phyloP scores from a whole-genome alignment of 2,797 vertebrate species.

The Acanthopagrus latus region DNA sequence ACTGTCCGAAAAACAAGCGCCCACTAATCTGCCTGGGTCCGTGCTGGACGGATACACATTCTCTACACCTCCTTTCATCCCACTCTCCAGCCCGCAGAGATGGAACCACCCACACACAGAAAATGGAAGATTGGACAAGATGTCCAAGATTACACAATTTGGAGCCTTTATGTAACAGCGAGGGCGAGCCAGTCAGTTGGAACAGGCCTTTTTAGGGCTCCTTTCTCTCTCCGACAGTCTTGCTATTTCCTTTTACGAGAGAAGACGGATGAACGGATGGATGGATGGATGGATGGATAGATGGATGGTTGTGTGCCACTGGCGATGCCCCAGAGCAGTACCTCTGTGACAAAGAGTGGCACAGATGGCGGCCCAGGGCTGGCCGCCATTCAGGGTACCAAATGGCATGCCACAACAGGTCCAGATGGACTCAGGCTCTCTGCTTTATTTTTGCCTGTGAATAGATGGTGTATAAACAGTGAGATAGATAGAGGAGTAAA shows the following conservation, averaged over 20 bases:
- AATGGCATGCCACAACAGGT: slow-evolving; percentile 76
- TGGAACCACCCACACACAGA: slow-evolving; percentile 54
- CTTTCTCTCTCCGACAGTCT: slow-evolving; percentile 11
- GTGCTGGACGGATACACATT: slow-evolving; percentile 19
- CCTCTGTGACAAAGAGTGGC: slow-evolving; percentile 61
- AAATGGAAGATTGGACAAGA: slow-evolving; percentile 48
- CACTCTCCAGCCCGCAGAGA: slow-evolving; percentile 32
- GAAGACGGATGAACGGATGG: slow-evolving; percentile 15
- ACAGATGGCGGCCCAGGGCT: slow-evolving; percentile 68
- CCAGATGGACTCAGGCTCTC: slow-evolving; percentile 72
- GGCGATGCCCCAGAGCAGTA: slow-evolving; percentile 44
- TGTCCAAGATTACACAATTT: slow-evolving; percentile 64
- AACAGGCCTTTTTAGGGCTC: slow-evolving; percentile 49
- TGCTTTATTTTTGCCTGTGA: slow-evolving; percentile 60
- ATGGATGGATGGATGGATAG: slow-evolving; percentile 7
- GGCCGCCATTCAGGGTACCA: slow-evolving; percentile 57
- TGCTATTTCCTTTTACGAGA: slow-evolving; percentile 37
- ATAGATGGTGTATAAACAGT: slow-evolving; percentile 36
- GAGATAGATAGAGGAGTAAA: slow-evolving; percentile 22
- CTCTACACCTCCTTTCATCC: slow-evolving; percentile 43
- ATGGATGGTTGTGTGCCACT: slow-evolving; percentile 38
- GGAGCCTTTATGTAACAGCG: slow-evolving; percentile 66
- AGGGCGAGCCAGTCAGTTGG: slow-evolving; percentile 31
- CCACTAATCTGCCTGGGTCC: slow-evolving; percentile 41
- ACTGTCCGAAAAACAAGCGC: slow-evolving; percentile 26